A percentile compares a stretch with the other conserved stretches of the same genome.
Evolutionary conservation across 2,113 vertebrate species (phyloP).

Genomic region (Brachypteracias leptosomus): DNA sequence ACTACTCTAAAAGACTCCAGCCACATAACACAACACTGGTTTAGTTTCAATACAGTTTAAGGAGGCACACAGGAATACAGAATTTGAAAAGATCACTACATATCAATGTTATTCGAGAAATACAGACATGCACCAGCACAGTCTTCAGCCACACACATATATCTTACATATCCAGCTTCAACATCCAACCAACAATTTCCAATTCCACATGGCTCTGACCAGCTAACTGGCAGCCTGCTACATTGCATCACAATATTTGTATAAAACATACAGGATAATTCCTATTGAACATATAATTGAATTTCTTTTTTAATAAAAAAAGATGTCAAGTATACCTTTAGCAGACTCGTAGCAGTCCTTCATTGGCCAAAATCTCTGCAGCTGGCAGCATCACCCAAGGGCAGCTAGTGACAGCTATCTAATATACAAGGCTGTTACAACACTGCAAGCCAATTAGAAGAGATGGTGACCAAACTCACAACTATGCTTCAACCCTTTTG

Average conservation of each 20-base stretch:
- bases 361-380: background rate
- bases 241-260: background rate
- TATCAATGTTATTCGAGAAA: background rate
- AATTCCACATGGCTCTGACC: background rate
- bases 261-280: background rate
- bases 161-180: background rate
- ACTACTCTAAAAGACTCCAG: background rate
- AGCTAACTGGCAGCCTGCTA: background rate
- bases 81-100: background rate
- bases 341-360: background rate
- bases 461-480: background rate
- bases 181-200: background rate
- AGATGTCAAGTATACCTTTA: background rate
- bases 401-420: background rate
- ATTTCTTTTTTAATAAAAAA: background rate
- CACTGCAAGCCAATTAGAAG: slow-evolving; percentile 34
- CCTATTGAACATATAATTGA: background rate
- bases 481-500: slow-evolving; percentile 2
- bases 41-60: background rate
- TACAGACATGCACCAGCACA: background rate
- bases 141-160: background rate
- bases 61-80: background rate
- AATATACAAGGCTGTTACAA: slow-evolving; percentile 26
- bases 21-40: background rate
- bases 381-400: background rate